Conservation (phyloP, 2,797 vertebrate species). For the Cercopithecus hamlyni region DNA sequence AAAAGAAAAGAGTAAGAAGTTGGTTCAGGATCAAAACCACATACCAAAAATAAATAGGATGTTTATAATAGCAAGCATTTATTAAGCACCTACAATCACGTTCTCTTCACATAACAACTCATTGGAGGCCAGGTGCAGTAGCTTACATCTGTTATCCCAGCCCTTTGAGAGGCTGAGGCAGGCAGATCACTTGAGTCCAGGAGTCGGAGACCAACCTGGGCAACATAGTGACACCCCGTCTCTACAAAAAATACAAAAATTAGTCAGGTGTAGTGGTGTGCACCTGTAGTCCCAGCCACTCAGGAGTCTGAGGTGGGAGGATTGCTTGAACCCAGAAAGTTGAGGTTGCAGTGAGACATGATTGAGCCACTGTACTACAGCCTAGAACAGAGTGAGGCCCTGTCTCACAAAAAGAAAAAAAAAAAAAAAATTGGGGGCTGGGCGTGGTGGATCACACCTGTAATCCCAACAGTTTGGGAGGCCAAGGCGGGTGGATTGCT, state of each 20-base stretch:
- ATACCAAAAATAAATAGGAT: neutral
- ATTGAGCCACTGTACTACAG: neutral
- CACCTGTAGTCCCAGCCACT: neutral
- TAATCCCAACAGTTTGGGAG: neutral
- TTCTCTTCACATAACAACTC: neutral
- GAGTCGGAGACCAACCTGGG: neutral
- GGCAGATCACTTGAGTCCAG: neutral
- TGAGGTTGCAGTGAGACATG: neutral
- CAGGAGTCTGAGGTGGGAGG: neutral
- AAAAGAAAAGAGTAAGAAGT: slow-evolving; percentile 23
- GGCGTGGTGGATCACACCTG: neutral
- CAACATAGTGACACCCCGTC: neutral
- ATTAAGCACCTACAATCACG: neutral
- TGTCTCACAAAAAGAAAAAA: neutral
- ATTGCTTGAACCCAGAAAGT: neutral
- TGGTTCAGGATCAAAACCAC: neutral
- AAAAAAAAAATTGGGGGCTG: too few species aligned
- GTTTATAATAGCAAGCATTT: neutral
- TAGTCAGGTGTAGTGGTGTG: neutral
- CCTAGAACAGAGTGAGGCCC: neutral
- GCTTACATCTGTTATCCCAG: neutral
- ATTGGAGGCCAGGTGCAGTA: neutral
- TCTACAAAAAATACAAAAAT: neutral
- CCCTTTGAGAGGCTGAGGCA: neutral
- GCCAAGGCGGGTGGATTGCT: neutral